A percentile compares a stretch with the other conserved stretches of the same genome.
These are phyloP conservation scores for Sebastes schlegelii DNA, from an alignment of 2,113 vertebrate genomes.

Conservation along the genomic window DNA sequence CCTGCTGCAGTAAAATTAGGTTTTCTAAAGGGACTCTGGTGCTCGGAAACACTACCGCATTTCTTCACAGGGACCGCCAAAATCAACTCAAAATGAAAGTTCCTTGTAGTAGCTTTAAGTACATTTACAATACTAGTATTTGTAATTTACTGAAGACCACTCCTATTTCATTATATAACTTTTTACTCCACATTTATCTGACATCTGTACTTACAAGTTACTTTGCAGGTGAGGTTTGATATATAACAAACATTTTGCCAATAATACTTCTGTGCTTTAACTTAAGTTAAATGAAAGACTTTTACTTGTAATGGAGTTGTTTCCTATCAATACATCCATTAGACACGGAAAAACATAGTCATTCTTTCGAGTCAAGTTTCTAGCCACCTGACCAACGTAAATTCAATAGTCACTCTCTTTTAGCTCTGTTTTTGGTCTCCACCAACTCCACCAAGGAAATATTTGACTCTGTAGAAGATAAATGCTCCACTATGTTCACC, in stretches of 20 bases:
- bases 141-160: not conserved
- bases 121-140: not conserved
- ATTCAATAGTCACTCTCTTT: not conserved
- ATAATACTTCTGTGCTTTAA: not conserved
- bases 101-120: too few species aligned
- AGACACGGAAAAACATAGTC: not conserved
- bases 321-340: not conserved
- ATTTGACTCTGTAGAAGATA: not conserved
- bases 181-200: not conserved
- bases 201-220: not conserved
- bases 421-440: not conserved
- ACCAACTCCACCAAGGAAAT: not conserved
- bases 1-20: too few species aligned
- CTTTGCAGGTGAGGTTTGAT: not conserved
- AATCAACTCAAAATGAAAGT: too few species aligned
- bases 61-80: too few species aligned
- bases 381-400: not conserved
- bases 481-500: not conserved
- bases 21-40: too few species aligned
- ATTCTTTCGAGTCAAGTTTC: not conserved
- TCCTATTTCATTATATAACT: not conserved
- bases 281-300: not conserved
- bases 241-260: not conserved
- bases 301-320: not conserved
- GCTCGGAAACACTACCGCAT: too few species aligned